Percentiles rank a stretch among this genome's conserved stretches.
Evolutionary conservation across 2,888 invertebrate genomes (phyloP).

Genomic region (Psylliodes chrysocephalus): DNA sequence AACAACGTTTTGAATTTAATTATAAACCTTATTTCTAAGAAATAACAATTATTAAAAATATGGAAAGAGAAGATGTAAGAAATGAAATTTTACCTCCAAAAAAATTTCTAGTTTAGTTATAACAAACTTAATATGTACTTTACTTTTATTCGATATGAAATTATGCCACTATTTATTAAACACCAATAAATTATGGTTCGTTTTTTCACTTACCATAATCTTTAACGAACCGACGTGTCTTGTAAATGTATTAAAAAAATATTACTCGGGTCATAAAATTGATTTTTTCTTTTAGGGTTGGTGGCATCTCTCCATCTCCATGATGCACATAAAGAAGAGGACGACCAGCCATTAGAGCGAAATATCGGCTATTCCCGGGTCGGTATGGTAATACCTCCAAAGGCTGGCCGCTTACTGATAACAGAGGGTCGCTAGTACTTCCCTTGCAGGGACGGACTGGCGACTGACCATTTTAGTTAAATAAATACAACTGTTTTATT

Average conservation of each 20-base stretch:
- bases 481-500: no score
- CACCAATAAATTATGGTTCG: background rate
- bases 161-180: no score
- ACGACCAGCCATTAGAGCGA: slow-evolving; percentile 50
- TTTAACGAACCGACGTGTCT: background rate
- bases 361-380: slow-evolving; percentile 63
- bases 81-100: no score
- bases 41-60: no score
- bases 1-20: no score
- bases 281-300: slow-evolving; percentile 31
- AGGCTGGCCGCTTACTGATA: slow-evolving; percentile 65
- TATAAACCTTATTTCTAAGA: no score
- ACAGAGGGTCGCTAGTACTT: slow-evolving; percentile 62
- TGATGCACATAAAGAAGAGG: slow-evolving; percentile 43
- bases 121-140: no score
- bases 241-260: background rate
- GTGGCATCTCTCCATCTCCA: slow-evolving; percentile 24
- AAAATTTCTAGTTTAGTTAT: no score
- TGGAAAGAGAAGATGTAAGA: no score
- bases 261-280: slow-evolving; percentile 17
- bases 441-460: slow-evolving; percentile 14
- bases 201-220: background rate
- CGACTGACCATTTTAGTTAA: background rate
- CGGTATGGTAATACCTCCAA: slow-evolving; percentile 64
- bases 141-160: no score